Base-by-base conservation (phyloP, 2,113 vertebrate species). In the Myanophis thanlyinensis region DNA sequence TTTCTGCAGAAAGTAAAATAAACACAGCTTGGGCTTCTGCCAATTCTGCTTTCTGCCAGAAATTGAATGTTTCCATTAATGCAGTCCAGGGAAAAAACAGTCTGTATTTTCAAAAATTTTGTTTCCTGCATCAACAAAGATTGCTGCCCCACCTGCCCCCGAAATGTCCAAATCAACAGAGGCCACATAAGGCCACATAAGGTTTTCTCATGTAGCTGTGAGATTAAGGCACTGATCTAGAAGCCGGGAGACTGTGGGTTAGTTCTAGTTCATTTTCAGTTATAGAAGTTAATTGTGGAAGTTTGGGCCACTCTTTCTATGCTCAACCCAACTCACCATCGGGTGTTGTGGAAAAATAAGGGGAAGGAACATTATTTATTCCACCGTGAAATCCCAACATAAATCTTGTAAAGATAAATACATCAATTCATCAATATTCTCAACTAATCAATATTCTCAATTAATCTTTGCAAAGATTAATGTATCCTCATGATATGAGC, bases 1-100 rank as follows among this genome's bases (percentile, higher is more conserved):
- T 94, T 94, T 96, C 86, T 85, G 90, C 12, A 49, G 30, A 94
- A 96, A 96, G 67, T 89, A 92, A 96, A 95, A 95, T 53, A 35
- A 95, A 92, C 92, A 90, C 93, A 86, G 62, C 93, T 94, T 88
- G 56, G 95, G 93, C 80, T 94, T 94, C 59, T 15, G 92, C 90
- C 95, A 95, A 89, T 86, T 88, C 84, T 90, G 56, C 54, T 88
- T 93, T 93, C 91, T 95, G 91, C 89, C 89, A 95, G 67, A 94
- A 93, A 91, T 87, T 89, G 90, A 40, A 92, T 85, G 73, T 90
- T 95, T 87, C 53, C 87, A 40, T 89, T 94, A 95, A 84, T 94
- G 86, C 49, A 92, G 44, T 91, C 85, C 6, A 85, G 25, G 6
- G 59, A 73, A 94, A 94, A 95, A 93, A 48, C 52, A 95, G 56